These are phyloP conservation scores for Pachymerium ferrugineum DNA, from an alignment of 2,888 invertebrate species.

Conservation along the genomic window DNA sequence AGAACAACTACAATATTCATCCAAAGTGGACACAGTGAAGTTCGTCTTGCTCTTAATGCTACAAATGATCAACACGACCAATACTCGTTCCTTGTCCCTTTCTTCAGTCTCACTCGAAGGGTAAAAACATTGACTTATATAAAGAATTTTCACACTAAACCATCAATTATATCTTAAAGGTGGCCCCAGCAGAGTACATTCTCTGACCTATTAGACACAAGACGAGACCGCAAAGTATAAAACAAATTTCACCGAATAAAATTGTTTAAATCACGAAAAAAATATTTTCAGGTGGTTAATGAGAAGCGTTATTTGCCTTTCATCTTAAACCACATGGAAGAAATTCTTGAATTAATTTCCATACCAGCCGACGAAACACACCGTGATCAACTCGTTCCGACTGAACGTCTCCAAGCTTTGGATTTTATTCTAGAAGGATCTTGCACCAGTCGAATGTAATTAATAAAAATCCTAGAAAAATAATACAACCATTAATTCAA, in stretches of 20 bases:
- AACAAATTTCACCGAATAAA: background rate
- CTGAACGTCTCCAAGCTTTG: background rate
- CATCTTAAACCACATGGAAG: background rate
- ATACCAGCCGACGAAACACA: background rate
- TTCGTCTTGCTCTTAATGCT: conserved; percentile 34
- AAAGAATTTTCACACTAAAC: background rate
- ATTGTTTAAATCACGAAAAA: too few relatives aligned
- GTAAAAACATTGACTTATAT: background rate
- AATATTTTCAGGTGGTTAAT: too few relatives aligned
- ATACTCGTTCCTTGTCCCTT: conserved; percentile 29
- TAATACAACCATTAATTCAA: too few relatives aligned
- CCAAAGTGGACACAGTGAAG: conserved; percentile 35
- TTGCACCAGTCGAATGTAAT: background rate
- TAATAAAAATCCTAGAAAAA: too few relatives aligned
- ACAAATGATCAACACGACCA: conserved; percentile 33
- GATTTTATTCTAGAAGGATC: conserved; percentile 10
- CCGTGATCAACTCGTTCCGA: background rate
- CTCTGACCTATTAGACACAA: background rate
- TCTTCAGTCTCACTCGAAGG: conserved; percentile 34
- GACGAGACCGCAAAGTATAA: background rate
- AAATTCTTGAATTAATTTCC: background rate
- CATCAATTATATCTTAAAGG: background rate
- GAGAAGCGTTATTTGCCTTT: background rate
- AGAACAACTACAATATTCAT: background rate
- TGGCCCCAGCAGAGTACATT: background rate